A percentile compares a stretch with the other conserved stretches of the same genome.
These are phyloP conservation scores for Thaumatotibia leucotreta DNA, from an alignment of 1,140 invertebrate species.

Conservation along the genomic window DNA sequence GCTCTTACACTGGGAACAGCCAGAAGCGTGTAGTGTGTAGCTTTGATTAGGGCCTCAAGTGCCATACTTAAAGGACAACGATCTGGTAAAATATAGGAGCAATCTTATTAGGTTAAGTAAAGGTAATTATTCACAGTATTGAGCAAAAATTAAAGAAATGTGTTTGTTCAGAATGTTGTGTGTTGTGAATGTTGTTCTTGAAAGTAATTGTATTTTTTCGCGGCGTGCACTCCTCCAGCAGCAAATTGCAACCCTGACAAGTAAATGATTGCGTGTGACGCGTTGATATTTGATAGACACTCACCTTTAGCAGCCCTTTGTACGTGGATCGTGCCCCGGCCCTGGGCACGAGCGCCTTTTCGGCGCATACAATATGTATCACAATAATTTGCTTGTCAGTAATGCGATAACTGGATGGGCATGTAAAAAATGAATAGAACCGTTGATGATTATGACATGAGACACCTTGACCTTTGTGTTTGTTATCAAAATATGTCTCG, in stretches of 20 bases:
- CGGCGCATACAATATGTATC: slow-evolving; percentile 32
- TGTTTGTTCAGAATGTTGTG: too few relatives aligned
- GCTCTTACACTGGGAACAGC: too few relatives aligned
- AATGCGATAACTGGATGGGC: slow-evolving; percentile 1
- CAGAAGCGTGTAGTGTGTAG: too few relatives aligned
- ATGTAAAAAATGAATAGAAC: neutral
- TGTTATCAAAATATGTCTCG: neutral
- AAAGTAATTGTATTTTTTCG: neutral
- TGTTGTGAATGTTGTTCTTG: too few relatives aligned
- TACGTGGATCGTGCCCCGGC: neutral
- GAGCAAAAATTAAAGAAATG: too few relatives aligned
- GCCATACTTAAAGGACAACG: too few relatives aligned
- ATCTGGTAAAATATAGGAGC: too few relatives aligned
- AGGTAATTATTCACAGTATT: too few relatives aligned
- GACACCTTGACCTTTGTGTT: neutral
- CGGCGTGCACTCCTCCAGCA: neutral
- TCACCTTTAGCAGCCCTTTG: slow-evolving; percentile 43
- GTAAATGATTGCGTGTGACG: slow-evolving; percentile 24
- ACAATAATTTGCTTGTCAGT: slow-evolving; percentile 24
- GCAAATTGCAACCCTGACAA: slow-evolving; percentile 19
- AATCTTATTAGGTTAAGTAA: too few relatives aligned
- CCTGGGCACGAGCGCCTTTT: slow-evolving; percentile 33
- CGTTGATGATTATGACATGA: neutral
- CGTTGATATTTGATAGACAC: slow-evolving; percentile 37
- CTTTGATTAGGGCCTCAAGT: too few relatives aligned